These are phyloP conservation scores for Tragelaphus imberbis DNA, from an alignment of 2,113 vertebrate species.

Conservation along the genomic window DNA sequence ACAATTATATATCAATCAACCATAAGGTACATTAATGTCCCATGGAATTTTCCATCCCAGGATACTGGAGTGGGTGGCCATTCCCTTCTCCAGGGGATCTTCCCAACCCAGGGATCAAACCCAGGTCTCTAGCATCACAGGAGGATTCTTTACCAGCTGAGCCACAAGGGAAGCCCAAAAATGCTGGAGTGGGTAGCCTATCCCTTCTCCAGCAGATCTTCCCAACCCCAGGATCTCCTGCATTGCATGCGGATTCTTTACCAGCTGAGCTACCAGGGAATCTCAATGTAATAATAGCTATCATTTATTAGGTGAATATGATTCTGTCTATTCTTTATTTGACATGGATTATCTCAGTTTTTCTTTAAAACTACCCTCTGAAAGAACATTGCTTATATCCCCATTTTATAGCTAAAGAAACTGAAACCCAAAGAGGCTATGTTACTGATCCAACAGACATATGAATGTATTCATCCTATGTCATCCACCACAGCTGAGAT, in stretches of 20 bases:
- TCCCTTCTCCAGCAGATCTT: background rate
- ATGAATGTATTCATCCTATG: background rate
- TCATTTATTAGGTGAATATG: background rate
- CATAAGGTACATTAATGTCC: background rate
- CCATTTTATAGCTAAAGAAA: background rate
- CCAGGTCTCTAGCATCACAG: rapidly evolving
- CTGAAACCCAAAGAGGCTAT: background rate
- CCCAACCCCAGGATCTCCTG: background rate
- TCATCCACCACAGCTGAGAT: background rate
- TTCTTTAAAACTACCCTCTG: background rate
- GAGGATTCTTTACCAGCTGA: background rate
- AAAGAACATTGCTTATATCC: background rate
- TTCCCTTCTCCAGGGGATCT: background rate
- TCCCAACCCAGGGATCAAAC: background rate
- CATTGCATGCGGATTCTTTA: background rate
- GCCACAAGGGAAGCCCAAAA: background rate
- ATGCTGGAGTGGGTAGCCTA: background rate
- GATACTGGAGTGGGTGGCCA: rapidly evolving
- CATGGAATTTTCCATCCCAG: background rate
- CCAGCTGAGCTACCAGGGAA: background rate
- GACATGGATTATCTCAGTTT: background rate
- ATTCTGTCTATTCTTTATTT: background rate
- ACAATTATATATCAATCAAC: background rate
- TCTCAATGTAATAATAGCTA: background rate
- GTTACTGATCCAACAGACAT: background rate